Evolutionary conservation across 2,888 invertebrate genomes (phyloP).

Genomic region (Spodoptera littoralis): DNA sequence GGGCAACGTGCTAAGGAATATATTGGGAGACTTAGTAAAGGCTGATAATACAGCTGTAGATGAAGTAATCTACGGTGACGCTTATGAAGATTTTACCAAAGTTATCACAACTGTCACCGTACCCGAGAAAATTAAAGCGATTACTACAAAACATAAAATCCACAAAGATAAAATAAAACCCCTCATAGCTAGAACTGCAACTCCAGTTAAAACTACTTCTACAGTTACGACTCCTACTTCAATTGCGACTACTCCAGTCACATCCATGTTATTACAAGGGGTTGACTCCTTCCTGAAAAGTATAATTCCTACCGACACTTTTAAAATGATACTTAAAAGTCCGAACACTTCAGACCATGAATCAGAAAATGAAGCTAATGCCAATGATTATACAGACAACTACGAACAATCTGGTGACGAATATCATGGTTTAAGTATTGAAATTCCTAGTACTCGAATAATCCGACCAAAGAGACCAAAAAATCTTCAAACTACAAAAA

Average conservation of each 20-base stretch:
- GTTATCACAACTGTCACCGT: neutral
- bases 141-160: neutral
- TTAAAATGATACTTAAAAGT: neutral
- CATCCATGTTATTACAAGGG: too few relatives aligned
- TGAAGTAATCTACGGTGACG: slow-evolving; percentile 33
- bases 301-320: neutral
- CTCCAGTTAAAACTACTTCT: too few relatives aligned
- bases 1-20: slow-evolving; percentile 7
- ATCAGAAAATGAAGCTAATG: neutral
- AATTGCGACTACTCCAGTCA: too few relatives aligned
- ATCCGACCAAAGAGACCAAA: neutral
- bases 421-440: slow-evolving; percentile 14
- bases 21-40: slow-evolving; percentile 10
- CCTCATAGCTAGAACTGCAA: too few relatives aligned
- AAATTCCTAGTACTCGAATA: neutral
- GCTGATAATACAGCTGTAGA: slow-evolving; percentile 2
- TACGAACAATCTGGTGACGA: slow-evolving; percentile 26
- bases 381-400: slow-evolving; percentile 29
- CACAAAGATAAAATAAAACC: too few relatives aligned
- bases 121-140: neutral
- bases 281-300: too few relatives aligned
- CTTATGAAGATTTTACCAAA: slow-evolving; percentile 18
- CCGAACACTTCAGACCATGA: slow-evolving; percentile 3
- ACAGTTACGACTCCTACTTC: too few relatives aligned
- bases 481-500: neutral